A percentile compares a stretch with the other conserved stretches of the same genome.
phyloP scores from a whole-genome alignment of 1,140 invertebrate species.

The Stegodyphus dumicola region DNA sequence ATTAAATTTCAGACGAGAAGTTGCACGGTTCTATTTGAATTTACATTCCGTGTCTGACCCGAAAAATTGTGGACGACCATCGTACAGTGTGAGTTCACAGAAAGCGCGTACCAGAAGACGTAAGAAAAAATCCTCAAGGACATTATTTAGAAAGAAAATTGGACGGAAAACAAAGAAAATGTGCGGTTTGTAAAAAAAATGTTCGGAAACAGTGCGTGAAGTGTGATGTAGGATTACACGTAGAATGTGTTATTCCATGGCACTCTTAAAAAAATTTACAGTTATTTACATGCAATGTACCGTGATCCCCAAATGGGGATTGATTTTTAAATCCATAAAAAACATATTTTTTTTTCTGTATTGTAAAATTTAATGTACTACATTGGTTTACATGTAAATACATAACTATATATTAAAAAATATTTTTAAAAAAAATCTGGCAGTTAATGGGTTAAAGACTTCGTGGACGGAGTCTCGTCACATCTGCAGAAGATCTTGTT shows the following conservation, averaged over 20 bases:
- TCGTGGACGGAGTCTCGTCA: too few species aligned
- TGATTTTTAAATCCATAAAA: slow-evolving; percentile 36
- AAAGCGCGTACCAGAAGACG: slow-evolving; percentile 36
- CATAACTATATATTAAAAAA: too few species aligned
- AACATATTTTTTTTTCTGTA: not conserved
- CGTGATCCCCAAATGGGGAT: slow-evolving; percentile 38
- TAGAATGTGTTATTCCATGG: slow-evolving; percentile 39
- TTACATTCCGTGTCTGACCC: slow-evolving; percentile 30
- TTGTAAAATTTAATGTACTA: too few species aligned
- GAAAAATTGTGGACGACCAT: slow-evolving; percentile 31
- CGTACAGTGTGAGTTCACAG: slow-evolving; percentile 35
- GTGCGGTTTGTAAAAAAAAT: slow-evolving; percentile 34
- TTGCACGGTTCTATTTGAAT: slow-evolving; percentile 31
- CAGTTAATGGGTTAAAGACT: slow-evolving; percentile 1
- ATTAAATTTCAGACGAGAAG: slow-evolving; percentile 32
- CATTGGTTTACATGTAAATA: too few species aligned
- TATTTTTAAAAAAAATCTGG: not conserved
- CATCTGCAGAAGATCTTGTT: too few species aligned
- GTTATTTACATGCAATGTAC: slow-evolving; percentile 41
- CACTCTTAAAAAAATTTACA: slow-evolving; percentile 33
- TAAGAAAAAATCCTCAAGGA: slow-evolving; percentile 40
- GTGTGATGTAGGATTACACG: slow-evolving; percentile 37
- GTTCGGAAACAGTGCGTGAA: slow-evolving; percentile 38
- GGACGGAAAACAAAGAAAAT: slow-evolving; percentile 39
- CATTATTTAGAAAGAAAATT: slow-evolving; percentile 39